These are phyloP conservation scores for Cheilosia vulpina DNA, from an alignment of 2,888 invertebrate species.

Conservation along the genomic window DNA sequence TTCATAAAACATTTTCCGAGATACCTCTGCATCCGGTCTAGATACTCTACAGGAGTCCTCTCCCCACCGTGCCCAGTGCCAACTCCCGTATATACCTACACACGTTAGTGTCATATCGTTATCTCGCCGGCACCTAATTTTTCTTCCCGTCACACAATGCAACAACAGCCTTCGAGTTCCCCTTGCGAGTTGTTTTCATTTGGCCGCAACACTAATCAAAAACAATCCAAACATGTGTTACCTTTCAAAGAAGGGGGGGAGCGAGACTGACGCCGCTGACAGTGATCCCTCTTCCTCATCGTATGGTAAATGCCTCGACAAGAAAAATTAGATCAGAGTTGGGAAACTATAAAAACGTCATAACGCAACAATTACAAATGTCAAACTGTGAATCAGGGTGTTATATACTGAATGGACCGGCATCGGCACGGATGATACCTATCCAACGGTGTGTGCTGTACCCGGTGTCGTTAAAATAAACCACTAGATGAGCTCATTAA, in stretches of 20 bases:
- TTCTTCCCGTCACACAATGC: constrained; percentile 28
- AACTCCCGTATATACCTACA: neutral
- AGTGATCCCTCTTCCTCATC: neutral
- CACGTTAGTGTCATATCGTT: constrained; percentile 24
- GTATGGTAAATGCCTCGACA: constrained; percentile 12
- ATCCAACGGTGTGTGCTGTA: neutral
- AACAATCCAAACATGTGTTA: constrained; percentile 70
- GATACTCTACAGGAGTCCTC: constrained; percentile 13
- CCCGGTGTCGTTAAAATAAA: constrained; percentile 68
- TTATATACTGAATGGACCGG: constrained; percentile 35
- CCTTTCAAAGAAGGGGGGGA: constrained; percentile 2
- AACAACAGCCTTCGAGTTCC: constrained; percentile 17
- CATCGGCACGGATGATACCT: constrained; percentile 13
- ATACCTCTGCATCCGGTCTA: constrained; percentile 57
- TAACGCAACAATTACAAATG: constrained; percentile 68
- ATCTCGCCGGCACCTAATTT: constrained; percentile 26
- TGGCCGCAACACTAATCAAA: constrained; percentile 68
- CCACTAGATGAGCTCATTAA: constrained; percentile 75
- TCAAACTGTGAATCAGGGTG: constrained; percentile 65
- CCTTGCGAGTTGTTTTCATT: constrained; percentile 59
- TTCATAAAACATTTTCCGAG: constrained; percentile 5
- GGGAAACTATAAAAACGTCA: constrained; percentile 67
- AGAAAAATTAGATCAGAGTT: constrained; percentile 38
- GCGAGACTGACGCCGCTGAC: neutral
- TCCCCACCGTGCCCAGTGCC: constrained; percentile 19